Evolutionary conservation across 2,888 invertebrate species (phyloP), one percentile per base, ranked within the genome.

Genomic region (Archips crataeganus): DNA sequence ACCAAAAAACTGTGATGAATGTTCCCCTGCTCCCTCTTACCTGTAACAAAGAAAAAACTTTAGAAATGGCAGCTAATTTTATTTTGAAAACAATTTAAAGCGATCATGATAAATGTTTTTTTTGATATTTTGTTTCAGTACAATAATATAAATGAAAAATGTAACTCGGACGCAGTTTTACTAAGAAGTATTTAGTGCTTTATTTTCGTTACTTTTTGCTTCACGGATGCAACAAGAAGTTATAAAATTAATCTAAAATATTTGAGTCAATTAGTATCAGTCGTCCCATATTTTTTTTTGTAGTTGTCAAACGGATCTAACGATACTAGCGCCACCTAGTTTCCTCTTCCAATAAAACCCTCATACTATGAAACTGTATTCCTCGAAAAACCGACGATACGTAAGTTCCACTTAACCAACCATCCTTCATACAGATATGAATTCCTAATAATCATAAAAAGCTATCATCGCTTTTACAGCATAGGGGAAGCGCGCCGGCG

Each of bases 21-120:
- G n/a, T 39, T 63, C 68, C 64, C 74, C 60, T 60, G 51, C 60
- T 70, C 70, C 65, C 64, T 70, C 74, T 74, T 74, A 70, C 74
- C 69, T 74, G 74, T 3, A 74, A 74, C 51, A 70, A 74, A 65
- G 51, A 9, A 9, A 9, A 15, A 34, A 59, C 34, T 69, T 70
- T 36, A 51, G 57, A 57, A 73, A 73, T 34, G 11, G 47, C 47
- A 34, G 36, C 47, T 8, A 68, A 47, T 51, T 45, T 65, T 34
- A 61, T 10, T 60, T 71, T 23, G 10, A 10, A 51, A 34, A 42
- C 45, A 42, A 42, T 32, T 49, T 42, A 32, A 54, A 6, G 4
- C 15, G 2, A n/a, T 45, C 34, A 61, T 59, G 47, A 65, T 32
- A n/a, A 39, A 71, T 71, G 15, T 47, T 34, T 36, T 4, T 36